A percentile compares a stretch with the other conserved stretches of the same genome.
These are phyloP conservation scores for Leptura quadrifasciata DNA, from an alignment of 2,888 invertebrate genomes.

Conservation along the genomic window DNA sequence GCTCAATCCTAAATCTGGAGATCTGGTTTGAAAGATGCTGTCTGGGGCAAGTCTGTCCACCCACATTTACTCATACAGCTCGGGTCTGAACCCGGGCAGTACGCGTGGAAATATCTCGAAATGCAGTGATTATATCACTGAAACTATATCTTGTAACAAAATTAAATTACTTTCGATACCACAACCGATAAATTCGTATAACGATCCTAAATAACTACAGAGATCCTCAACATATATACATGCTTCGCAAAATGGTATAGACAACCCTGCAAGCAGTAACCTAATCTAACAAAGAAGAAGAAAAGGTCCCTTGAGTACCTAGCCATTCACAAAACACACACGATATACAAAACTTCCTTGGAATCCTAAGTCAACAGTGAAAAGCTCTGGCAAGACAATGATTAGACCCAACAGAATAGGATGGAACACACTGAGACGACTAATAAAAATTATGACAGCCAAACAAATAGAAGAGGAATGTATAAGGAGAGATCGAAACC, in stretches of 20 bases:
- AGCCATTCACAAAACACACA: neutral
- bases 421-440: neutral
- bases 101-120: no score
- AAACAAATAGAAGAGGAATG: neutral
- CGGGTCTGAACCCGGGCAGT: no score
- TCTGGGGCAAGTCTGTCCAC: no score
- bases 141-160: neutral
- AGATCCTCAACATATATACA: neutral
- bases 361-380: neutral
- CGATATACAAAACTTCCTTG: neutral
- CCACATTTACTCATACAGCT: no score
- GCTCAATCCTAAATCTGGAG: no score
- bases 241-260: neutral
- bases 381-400: neutral
- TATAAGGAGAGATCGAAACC: neutral
- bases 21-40: no score
- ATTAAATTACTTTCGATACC: neutral
- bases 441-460: neutral
- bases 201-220: neutral
- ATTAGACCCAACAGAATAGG: neutral
- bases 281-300: neutral
- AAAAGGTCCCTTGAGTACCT: neutral
- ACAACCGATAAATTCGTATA: neutral
- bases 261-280: neutral
- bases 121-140: no score